Evolutionary conservation across 1,140 invertebrate species (phyloP).

Genomic region (Aphaenogaster ashmeadi): DNA sequence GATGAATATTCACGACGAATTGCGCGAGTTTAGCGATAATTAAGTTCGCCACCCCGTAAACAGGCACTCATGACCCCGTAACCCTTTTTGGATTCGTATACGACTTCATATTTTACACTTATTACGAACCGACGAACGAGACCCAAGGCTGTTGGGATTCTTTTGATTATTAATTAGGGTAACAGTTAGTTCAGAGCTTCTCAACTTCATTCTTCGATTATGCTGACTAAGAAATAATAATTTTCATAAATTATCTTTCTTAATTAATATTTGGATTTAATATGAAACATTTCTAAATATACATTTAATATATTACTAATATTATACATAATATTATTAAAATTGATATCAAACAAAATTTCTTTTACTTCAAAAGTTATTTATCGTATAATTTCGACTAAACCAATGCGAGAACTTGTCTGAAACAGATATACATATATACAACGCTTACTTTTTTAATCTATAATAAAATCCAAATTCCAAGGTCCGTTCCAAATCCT

Average conservation of each 20-base stretch:
- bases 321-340: not conserved
- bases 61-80: constrained; percentile 32
- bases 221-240: not conserved
- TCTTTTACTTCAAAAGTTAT: not conserved
- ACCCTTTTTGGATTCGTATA: constrained; percentile 28
- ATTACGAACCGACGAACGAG: not conserved
- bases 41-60: constrained; percentile 38
- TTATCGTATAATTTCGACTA: not conserved
- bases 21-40: constrained; percentile 29
- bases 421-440: not conserved
- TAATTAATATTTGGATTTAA: not conserved
- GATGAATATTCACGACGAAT: constrained; percentile 69
- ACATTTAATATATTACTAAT: not conserved
- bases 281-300: not conserved
- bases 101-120: constrained; percentile 14
- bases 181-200: not conserved
- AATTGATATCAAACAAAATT: not conserved
- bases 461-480: not conserved
- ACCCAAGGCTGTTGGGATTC: not conserved
- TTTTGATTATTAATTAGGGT: constrained; percentile 9
- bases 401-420: not conserved
- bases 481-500: not conserved
- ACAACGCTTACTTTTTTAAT: not conserved
- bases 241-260: not conserved
- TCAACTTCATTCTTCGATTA: not conserved